A percentile compares a stretch with the other conserved stretches of the same genome.
Evolutionary conservation across 2,888 invertebrate genomes (phyloP).

Genomic region (Pedicia rivosa): DNA sequence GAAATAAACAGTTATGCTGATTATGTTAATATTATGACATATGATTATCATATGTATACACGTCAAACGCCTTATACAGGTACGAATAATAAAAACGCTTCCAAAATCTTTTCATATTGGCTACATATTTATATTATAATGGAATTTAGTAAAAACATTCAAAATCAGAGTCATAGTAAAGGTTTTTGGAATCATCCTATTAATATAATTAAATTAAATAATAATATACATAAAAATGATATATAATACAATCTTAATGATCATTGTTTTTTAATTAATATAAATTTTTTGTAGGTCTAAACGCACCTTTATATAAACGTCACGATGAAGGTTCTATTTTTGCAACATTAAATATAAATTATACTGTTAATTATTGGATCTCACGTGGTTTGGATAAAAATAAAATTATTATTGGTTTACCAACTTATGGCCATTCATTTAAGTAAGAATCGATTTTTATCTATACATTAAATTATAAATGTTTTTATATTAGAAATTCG

Average conservation of each 20-base stretch:
- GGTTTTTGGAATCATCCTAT: neutral
- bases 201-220: too few species aligned
- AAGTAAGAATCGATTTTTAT: constrained; percentile 29
- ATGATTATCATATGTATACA: constrained; percentile 73
- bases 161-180: too few species aligned
- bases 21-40: constrained; percentile 80
- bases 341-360: constrained; percentile 63
- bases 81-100: too few species aligned
- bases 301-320: constrained; percentile 59
- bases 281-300: constrained; percentile 40
- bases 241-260: neutral
- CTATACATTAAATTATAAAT: neutral
- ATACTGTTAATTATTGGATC: constrained; percentile 63
- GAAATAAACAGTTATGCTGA: constrained; percentile 68
- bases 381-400: constrained; percentile 54
- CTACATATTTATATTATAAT: too few species aligned
- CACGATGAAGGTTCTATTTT: constrained; percentile 44
- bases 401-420: constrained; percentile 72
- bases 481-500: neutral
- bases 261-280: constrained; percentile 1
- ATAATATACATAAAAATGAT: neutral
- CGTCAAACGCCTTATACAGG: constrained; percentile 64
- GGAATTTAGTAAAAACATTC: too few species aligned
- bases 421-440: constrained; percentile 74
- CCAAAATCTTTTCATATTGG: too few species aligned